phyloP scores from a whole-genome alignment of 2,113 vertebrate species.

The Zosterops borbonicus region DNA sequence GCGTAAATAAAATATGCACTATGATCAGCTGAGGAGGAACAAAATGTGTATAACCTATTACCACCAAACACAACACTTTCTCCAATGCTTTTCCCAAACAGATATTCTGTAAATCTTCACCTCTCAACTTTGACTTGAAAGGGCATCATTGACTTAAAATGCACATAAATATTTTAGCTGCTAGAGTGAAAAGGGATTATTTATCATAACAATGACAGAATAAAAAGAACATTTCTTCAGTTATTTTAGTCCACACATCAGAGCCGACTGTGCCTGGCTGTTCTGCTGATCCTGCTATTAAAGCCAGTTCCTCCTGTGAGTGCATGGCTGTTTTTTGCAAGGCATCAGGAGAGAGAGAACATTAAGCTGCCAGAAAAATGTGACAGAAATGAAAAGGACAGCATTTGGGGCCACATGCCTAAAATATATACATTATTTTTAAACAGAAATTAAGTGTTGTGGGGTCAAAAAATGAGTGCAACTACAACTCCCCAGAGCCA shows the following conservation, averaged over 20 bases:
- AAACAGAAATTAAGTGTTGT: not conserved
- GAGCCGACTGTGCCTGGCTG: not conserved
- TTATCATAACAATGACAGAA: conserved; percentile 39
- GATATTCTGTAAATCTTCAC: conserved; percentile 33
- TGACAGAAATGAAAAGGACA: not conserved
- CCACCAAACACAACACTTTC: not conserved
- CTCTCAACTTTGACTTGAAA: conserved; percentile 53
- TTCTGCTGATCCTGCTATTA: conserved; percentile 53
- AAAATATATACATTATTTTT: not conserved
- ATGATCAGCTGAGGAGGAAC: conserved; percentile 23
- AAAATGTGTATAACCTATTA: not conserved
- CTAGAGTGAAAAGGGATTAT: conserved; percentile 29
- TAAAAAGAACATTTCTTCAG: conserved; percentile 22
- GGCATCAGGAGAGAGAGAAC: not conserved
- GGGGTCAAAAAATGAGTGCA: not conserved
- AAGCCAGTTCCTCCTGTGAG: conserved; percentile 29
- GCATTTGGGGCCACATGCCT: not conserved
- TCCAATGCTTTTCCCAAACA: not conserved
- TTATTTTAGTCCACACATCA: conserved; percentile 35
- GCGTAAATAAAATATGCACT: conserved; percentile 24
- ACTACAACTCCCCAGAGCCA: not conserved
- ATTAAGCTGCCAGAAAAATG: not conserved
- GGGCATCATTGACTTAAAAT: conserved; percentile 43
- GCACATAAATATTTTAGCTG: conserved; percentile 59
- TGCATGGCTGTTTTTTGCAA: not conserved